Evolutionary conservation across 2,888 invertebrate species (phyloP).

Genomic region (Andricus quercusramuli): DNA sequence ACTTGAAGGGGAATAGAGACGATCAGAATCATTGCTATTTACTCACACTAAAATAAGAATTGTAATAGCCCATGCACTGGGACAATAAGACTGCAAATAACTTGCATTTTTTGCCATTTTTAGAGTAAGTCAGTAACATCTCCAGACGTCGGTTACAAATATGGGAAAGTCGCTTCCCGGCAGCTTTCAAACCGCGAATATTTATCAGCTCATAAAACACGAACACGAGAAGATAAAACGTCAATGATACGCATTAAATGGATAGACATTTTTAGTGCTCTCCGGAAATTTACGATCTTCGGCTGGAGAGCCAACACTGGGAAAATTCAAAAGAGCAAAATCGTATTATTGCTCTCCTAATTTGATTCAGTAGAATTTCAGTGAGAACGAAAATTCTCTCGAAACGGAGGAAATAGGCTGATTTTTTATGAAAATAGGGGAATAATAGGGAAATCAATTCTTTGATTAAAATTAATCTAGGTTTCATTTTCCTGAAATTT

Average conservation of each 20-base stretch:
- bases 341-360: background rate
- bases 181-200: slow-evolving; percentile 38
- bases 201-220: slow-evolving; percentile 42
- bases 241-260: slow-evolving; percentile 42
- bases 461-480: too few species aligned
- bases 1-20: background rate
- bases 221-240: slow-evolving; percentile 39
- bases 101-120: background rate
- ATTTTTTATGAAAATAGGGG: too few species aligned
- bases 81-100: background rate
- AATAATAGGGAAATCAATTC: too few species aligned
- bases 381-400: too few species aligned
- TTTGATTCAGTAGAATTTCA: too few species aligned
- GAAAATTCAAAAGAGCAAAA: slow-evolving; percentile 32
- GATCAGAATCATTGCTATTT: too few species aligned
- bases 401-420: too few species aligned
- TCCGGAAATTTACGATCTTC: slow-evolving; percentile 29
- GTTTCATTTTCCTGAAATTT: too few species aligned
- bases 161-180: slow-evolving; percentile 35
- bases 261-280: slow-evolving; percentile 40
- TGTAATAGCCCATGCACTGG: too few species aligned
- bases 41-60: too few species aligned
- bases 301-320: slow-evolving; percentile 5
- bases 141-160: slow-evolving; percentile 35
- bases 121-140: slow-evolving; percentile 17